phyloP scores from a whole-genome alignment of 2,888 invertebrate genomes.

The Pachliopta kotzebuea region DNA sequence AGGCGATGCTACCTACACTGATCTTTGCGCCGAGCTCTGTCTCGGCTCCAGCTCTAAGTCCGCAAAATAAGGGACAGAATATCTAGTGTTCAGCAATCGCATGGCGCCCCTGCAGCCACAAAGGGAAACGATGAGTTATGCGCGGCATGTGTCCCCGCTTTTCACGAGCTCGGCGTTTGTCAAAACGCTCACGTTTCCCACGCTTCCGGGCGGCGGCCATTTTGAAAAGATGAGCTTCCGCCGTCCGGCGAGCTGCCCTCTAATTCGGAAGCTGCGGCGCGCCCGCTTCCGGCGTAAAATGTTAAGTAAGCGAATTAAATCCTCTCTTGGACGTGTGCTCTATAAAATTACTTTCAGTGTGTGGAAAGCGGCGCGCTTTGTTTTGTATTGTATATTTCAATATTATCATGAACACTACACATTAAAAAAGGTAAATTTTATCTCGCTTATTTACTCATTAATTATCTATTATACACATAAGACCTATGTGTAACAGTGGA shows the following conservation, averaged over 20 bases:
- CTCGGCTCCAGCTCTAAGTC: too few species aligned
- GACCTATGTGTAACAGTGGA: too few species aligned
- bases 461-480: too few species aligned
- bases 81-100: conserved; percentile 3
- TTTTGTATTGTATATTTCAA: background rate
- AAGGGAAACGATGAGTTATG: conserved; percentile 53
- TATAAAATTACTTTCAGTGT: conserved; percentile 19
- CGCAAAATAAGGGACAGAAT: too few species aligned
- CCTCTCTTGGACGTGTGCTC: conserved; percentile 41
- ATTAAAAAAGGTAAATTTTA: background rate
- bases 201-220: conserved; percentile 71
- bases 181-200: conserved; percentile 77
- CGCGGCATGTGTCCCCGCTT: conserved; percentile 61
- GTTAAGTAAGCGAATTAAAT: conserved; percentile 73
- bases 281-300: conserved; percentile 68
- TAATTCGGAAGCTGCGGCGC: conserved; percentile 62
- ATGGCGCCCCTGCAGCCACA: conserved; percentile 33
- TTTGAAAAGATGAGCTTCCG: conserved; percentile 71
- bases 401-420: background rate
- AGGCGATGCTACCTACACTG: too few species aligned
- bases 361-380: conserved; percentile 8
- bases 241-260: conserved; percentile 56
- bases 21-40: too few species aligned
- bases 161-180: conserved; percentile 66
- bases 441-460: too few species aligned